phyloP scores from a whole-genome alignment of 2,888 invertebrate species.

The Lobophora halterata region DNA sequence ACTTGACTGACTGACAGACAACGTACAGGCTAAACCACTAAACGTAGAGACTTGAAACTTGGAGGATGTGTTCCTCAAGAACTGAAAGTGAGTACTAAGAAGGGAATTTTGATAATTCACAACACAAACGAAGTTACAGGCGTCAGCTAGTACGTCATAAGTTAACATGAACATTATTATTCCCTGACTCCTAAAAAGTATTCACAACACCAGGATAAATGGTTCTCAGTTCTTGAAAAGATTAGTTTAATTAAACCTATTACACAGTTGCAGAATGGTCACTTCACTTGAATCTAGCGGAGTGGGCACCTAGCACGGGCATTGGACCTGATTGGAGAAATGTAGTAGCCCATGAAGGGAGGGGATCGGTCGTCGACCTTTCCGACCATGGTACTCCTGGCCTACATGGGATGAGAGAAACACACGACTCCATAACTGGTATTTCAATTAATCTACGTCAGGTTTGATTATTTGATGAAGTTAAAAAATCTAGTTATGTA shows the following conservation, averaged over 20 bases:
- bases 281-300: constrained; percentile 40
- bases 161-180: constrained; percentile 41
- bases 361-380: constrained; percentile 62
- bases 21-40: no score
- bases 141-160: constrained; percentile 34
- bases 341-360: constrained; percentile 55
- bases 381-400: constrained; percentile 72
- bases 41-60: no score
- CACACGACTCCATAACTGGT: constrained; percentile 37
- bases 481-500: no score
- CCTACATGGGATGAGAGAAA: constrained; percentile 52
- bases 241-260: no score
- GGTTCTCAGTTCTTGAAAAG: no score
- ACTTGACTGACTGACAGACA: no score
- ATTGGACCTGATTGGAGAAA: constrained; percentile 60
- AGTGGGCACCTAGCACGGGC: constrained; percentile 44
- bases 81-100: no score
- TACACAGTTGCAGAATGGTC: constrained; percentile 15
- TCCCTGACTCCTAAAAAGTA: constrained; percentile 41
- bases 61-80: no score
- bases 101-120: no score
- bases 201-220: no score
- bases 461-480: constrained; percentile 17
- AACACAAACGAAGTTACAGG: no score
- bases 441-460: constrained; percentile 34